Evolutionary conservation across 2,113 vertebrate genomes (phyloP).

Genomic region (Thunnus maccoyii): DNA sequence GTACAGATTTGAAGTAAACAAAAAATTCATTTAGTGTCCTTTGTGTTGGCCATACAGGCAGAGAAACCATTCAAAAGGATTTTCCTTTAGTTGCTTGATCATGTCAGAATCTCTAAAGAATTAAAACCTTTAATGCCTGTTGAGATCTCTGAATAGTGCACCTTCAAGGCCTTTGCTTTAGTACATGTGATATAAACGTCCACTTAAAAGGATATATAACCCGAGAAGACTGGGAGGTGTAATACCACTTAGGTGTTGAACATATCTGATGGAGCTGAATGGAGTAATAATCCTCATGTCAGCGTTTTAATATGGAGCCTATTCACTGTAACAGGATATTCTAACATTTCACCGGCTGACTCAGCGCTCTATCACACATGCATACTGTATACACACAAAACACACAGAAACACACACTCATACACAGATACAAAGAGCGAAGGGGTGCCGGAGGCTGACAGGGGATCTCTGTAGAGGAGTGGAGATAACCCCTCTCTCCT

Average conservation of each 20-base stretch:
- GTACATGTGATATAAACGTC: slow-evolving; percentile 63
- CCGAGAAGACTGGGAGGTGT: slow-evolving; percentile 43
- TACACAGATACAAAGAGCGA: slow-evolving; percentile 30
- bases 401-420: slow-evolving; percentile 8
- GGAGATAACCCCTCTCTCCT: slow-evolving; percentile 44
- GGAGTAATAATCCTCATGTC: slow-evolving; percentile 68
- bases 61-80: neutral
- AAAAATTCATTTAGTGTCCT: neutral
- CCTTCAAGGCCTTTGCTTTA: slow-evolving; percentile 59
- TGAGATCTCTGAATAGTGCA: slow-evolving; percentile 37
- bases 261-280: slow-evolving; percentile 69
- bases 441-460: slow-evolving; percentile 24
- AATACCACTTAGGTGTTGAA: slow-evolving; percentile 57
- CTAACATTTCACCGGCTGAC: slow-evolving; percentile 53
- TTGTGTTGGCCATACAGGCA: neutral
- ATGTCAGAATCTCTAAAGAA: slow-evolving; percentile 15
- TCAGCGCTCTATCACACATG: slow-evolving; percentile 58
- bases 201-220: slow-evolving; percentile 64
- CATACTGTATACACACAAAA: slow-evolving; percentile 16
- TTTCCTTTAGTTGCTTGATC: slow-evolving; percentile 14
- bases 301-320: slow-evolving; percentile 66
- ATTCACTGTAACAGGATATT: slow-evolving; percentile 47
- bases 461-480: slow-evolving; percentile 41
- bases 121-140: slow-evolving; percentile 34
- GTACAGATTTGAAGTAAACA: neutral